Percentiles rank a stretch among this genome's conserved stretches.
These are phyloP conservation scores for Tetramorium simillimum DNA, from an alignment of 1,140 invertebrate species.

Conservation along the genomic window DNA sequence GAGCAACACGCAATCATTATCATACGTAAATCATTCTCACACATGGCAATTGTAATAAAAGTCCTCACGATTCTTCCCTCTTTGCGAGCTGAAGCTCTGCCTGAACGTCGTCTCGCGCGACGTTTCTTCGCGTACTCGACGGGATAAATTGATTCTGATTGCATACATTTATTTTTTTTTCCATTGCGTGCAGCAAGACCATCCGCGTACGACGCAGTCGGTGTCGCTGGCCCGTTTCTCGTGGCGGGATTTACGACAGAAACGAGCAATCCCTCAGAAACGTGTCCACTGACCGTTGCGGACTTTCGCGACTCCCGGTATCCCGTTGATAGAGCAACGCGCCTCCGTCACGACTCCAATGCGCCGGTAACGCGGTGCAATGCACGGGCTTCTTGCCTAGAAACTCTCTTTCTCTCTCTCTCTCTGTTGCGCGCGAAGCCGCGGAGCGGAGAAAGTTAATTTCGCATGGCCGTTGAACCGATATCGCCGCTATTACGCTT, in stretches of 20 bases:
- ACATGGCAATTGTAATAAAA: not conserved
- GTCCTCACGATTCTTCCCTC: not conserved
- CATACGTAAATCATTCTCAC: not conserved
- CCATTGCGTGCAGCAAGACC: not conserved
- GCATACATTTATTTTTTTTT: not conserved
- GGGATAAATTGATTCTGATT: not conserved
- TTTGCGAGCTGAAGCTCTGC: not conserved
- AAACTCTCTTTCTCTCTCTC: conserved; percentile 53
- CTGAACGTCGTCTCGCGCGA: not conserved
- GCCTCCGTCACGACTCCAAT: conserved; percentile 50
- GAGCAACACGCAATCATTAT: conserved; percentile 6
- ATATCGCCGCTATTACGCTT: conserved; percentile 78
- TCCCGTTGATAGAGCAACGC: conserved; percentile 39
- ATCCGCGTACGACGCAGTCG: not conserved
- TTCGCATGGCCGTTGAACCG: conserved; percentile 83
- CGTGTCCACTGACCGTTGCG: conserved; percentile 24
- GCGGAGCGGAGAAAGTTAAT: conserved; percentile 81
- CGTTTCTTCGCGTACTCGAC: not conserved
- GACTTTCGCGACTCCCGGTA: conserved; percentile 17
- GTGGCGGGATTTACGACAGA: not conserved
- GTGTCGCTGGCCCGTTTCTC: not conserved
- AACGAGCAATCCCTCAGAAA: conserved; percentile 7
- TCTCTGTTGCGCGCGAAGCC: conserved; percentile 16
- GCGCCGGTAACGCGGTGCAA: conserved; percentile 25
- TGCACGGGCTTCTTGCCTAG: conserved; percentile 45